Percentiles rank a stretch among this genome's conserved stretches.
phyloP scores from a whole-genome alignment of 2,113 vertebrate genomes.

The Tetrax tetrax region DNA sequence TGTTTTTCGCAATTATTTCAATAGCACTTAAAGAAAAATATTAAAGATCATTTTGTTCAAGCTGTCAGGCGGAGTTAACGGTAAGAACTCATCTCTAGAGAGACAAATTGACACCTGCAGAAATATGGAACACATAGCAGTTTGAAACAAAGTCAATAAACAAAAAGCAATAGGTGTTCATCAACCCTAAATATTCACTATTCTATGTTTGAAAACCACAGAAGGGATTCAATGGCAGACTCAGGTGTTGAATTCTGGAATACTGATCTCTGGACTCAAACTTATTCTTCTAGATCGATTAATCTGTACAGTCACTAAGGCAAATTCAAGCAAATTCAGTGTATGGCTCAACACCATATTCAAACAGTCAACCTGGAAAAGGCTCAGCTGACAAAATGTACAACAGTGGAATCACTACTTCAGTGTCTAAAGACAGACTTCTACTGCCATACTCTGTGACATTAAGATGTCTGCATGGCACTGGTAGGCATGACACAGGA shows the following conservation, averaged over 20 bases:
- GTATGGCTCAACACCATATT: accelerated
- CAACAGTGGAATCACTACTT: background rate
- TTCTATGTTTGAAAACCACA: background rate
- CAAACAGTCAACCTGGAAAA: background rate
- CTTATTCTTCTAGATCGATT: background rate
- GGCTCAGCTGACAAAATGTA: background rate
- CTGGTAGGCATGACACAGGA: background rate
- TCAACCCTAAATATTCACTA: background rate
- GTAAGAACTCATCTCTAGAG: background rate
- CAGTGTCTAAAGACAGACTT: background rate
- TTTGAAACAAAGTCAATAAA: background rate
- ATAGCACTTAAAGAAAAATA: background rate
- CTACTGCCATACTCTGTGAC: background rate
- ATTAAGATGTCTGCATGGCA: background rate
- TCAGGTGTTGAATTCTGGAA: background rate
- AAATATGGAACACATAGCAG: background rate
- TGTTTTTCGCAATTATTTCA: background rate
- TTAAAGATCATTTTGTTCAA: background rate
- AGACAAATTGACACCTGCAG: background rate
- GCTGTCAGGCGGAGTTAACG: background rate
- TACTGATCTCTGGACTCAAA: background rate
- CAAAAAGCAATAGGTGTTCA: background rate
- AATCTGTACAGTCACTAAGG: background rate
- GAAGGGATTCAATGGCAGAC: background rate
- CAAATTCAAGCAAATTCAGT: background rate